phyloP scores from a whole-genome alignment of 2,797 vertebrate species.

The Etheostoma perlongum region DNA sequence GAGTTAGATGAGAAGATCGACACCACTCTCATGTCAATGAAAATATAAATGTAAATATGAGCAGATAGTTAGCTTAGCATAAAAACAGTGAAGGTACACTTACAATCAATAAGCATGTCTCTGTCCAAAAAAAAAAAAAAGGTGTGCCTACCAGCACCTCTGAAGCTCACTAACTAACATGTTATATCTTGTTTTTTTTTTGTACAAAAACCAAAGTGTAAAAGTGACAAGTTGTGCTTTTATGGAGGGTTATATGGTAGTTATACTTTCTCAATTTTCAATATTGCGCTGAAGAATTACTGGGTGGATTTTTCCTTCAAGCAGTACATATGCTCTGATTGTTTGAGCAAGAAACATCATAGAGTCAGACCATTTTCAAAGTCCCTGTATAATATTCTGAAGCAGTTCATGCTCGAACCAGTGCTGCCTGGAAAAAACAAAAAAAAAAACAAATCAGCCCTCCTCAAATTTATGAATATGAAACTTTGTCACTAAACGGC shows the following conservation, averaged over 20 bases:
- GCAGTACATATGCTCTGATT: neutral
- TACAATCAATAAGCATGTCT: neutral
- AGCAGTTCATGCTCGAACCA: neutral
- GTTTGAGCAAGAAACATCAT: slow-evolving; percentile 3
- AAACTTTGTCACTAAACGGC: slow-evolving; percentile 60
- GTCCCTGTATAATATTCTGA: neutral
- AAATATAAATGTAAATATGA: neutral
- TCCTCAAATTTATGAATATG: neutral
- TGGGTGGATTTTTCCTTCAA: neutral
- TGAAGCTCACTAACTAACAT: neutral
- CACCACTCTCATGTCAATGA: neutral
- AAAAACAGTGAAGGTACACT: neutral
- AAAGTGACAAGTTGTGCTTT: neutral
- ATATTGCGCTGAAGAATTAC: neutral
- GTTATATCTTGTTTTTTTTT: neutral
- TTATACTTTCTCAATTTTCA: neutral
- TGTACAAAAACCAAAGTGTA: no score
- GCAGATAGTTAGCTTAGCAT: neutral
- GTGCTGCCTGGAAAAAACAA: slow-evolving; percentile 8
- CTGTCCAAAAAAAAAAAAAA: neutral
- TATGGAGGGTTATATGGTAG: neutral
- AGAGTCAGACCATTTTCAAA: slow-evolving; percentile 1
- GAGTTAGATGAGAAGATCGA: neutral
- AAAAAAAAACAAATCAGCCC: neutral
- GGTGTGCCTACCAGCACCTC: neutral